Evolutionary conservation across 2,113 vertebrate species (phyloP).

Genomic region (Pseudorasbora parva): DNA sequence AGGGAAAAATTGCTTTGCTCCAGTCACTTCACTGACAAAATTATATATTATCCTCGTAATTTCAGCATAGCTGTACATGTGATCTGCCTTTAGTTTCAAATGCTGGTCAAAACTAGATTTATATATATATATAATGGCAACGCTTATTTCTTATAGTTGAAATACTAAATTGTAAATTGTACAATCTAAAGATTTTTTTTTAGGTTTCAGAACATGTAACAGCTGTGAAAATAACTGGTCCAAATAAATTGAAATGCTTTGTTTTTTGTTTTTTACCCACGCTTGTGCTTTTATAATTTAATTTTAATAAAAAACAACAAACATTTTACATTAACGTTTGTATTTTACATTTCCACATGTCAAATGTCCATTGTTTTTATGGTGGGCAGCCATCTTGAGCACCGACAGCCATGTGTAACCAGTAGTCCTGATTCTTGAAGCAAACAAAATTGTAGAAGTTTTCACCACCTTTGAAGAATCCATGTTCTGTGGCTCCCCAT

Average conservation of each 20-base stretch:
- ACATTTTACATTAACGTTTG: background rate
- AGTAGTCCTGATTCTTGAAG: constrained; percentile 86
- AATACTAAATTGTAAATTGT: constrained; percentile 78
- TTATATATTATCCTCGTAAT: background rate
- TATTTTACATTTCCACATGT: background rate
- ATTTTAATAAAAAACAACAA: background rate
- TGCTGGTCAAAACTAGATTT: constrained; percentile 76
- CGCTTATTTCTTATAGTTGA: constrained; percentile 86
- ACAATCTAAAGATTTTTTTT: constrained; percentile 89
- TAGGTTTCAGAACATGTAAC: constrained; percentile 79
- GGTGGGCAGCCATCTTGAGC: constrained; percentile 83
- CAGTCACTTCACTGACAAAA: constrained; percentile 28
- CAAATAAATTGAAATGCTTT: constrained; percentile 89
- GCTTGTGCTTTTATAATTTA: background rate
- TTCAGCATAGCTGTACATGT: constrained; percentile 77
- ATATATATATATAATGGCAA: constrained; percentile 86
- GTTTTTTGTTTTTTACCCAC: background rate
- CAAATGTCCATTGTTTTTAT: constrained; percentile 58
- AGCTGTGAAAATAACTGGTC: constrained; percentile 88
- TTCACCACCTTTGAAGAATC: constrained; percentile 86
- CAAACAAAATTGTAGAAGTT: constrained; percentile 88
- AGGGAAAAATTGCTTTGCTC: background rate
- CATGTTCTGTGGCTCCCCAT: constrained; percentile 84
- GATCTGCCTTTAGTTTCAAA: constrained; percentile 80
- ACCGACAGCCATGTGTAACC: constrained; percentile 87